phyloP scores from a whole-genome alignment of 2,113 vertebrate species.

The Chrysochloris asiatica region DNA sequence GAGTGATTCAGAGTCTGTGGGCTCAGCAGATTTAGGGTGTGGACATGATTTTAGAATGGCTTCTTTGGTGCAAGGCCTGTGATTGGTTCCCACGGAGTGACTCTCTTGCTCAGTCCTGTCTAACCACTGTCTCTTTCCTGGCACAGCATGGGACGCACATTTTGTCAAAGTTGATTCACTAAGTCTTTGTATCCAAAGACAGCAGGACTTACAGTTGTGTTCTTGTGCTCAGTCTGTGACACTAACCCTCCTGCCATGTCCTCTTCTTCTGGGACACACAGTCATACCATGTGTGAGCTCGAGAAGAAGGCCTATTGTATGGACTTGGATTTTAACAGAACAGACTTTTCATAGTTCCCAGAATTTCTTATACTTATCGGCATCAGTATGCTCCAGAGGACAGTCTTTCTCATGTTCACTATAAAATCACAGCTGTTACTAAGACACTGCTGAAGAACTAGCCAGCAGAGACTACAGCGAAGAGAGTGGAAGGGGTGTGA shows the following conservation, averaged over 20 bases:
- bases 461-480: background rate
- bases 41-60: conserved; percentile 15
- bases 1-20: conserved; percentile 47
- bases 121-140: conserved; percentile 10
- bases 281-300: background rate
- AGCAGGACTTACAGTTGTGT: background rate
- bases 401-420: background rate
- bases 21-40: conserved; percentile 31
- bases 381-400: background rate
- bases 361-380: background rate
- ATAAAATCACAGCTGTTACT: conserved; percentile 7
- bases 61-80: background rate
- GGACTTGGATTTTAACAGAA: background rate
- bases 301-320: background rate
- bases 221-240: background rate
- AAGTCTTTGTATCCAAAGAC: background rate
- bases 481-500: background rate
- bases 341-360: background rate
- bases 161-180: background rate
- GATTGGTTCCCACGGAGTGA: background rate
- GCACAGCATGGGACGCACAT: background rate
- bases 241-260: background rate
- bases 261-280: background rate
- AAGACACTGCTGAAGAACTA: background rate
- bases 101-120: background rate